These are phyloP conservation scores for Anser brachyrhynchus DNA, from an alignment of 2,113 vertebrate species.

Conservation along the genomic window DNA sequence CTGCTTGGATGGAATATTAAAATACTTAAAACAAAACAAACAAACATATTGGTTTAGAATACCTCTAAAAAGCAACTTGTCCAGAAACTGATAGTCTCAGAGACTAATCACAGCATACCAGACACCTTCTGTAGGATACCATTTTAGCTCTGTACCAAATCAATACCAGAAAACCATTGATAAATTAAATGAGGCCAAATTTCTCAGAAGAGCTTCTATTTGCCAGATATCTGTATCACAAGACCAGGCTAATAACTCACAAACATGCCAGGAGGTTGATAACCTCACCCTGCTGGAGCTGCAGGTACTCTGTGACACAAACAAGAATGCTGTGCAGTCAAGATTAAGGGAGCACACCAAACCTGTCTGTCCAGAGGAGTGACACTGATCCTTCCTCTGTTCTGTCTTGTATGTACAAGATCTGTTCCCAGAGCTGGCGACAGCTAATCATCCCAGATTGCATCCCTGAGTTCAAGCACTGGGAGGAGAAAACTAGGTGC, in stretches of 20 bases:
- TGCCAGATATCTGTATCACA: not conserved
- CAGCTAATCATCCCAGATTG: not conserved
- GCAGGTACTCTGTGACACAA: not conserved
- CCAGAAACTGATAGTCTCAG: not conserved
- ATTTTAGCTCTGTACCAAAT: not conserved
- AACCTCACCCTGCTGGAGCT: not conserved
- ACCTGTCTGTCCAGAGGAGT: not conserved
- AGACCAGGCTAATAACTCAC: not conserved
- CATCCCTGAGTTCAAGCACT: not conserved
- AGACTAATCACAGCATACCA: not conserved
- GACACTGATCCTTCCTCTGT: not conserved
- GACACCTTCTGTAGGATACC: not conserved
- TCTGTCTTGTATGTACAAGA: not conserved
- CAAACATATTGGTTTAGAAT: not conserved
- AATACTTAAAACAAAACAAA: not conserved
- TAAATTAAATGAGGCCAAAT: not conserved
- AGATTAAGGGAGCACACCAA: not conserved
- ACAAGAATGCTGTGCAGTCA: not conserved
- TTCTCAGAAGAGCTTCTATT: not conserved
- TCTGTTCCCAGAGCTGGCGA: not conserved
- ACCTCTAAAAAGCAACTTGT: not conserved
- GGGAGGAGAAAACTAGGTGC: not conserved
- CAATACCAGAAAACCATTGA: not conserved
- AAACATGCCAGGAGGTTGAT: not conserved
- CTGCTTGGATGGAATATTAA: not conserved